Evolutionary conservation across 2,113 vertebrate genomes (phyloP), one percentile per base, ranked within the genome.

Genomic region (Lates calcarifer): DNA sequence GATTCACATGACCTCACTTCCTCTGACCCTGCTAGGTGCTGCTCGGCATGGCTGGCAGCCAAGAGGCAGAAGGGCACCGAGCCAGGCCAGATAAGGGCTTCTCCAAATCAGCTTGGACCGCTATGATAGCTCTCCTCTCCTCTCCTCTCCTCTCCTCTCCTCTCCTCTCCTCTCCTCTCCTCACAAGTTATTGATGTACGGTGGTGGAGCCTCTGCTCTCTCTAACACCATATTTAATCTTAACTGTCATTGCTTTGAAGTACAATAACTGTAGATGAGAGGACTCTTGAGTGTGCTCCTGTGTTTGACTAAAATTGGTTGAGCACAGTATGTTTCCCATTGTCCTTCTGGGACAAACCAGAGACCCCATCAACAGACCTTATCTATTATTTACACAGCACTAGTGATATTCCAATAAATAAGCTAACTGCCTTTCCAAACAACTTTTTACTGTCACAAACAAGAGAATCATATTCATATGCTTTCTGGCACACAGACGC

Each of bases 1-100:
- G 92, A 93, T 81, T 90, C 92, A 92, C 83, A 58, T 91, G 93
- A 93, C 92, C 90, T 91, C 90, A 84, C 91, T 89, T 90, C 89
- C 87, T 81, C 55, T 89, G 88, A 92, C 90, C 87, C 88, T 75
- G 86, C 73, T 70, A 90, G 89, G 85, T 41, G 3, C 65, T 72
- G 69, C 77, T 84, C 62, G 2, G 28, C 2, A 17, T 89, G 90
- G 89, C 81, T 75, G 63, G 39, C 70, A 62, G 88, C 91, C 87
- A 91, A 81, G 75, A 79, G 77, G 77, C 73, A 69, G 41, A 49
- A 62, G 86, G 86, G 83, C 79, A 60, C 14, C 7, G 26, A 85
- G 90, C 84, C 84, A 82, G 76, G 68, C 66, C 72, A 66, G 86
- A 92, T 87, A 90, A 91, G 82, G 84, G 65, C 69, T 87, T 66